Evolutionary conservation across 2,888 invertebrate genomes (phyloP).

Genomic region (Agonopterix alstromeriana): DNA sequence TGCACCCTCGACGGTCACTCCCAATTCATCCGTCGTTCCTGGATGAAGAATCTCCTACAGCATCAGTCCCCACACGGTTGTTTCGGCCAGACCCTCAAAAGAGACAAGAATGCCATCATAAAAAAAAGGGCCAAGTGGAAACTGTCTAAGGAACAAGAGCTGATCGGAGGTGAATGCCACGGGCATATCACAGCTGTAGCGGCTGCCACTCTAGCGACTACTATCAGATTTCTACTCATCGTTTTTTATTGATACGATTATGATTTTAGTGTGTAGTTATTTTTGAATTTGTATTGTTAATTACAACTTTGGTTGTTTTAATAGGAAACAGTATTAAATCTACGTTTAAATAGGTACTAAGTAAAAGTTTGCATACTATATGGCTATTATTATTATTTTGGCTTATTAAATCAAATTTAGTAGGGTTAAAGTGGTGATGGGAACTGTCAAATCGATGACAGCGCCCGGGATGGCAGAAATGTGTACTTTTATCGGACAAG

Average conservation of each 20-base stretch:
- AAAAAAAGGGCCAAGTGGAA: background rate
- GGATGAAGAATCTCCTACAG: constrained; percentile 25
- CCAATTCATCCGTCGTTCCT: constrained; percentile 29
- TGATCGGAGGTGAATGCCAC: constrained; percentile 22
- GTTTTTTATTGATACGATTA: background rate
- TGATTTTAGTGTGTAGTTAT: no score
- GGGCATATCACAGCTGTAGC: constrained; percentile 32
- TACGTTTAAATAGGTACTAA: no score
- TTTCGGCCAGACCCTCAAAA: constrained; percentile 15
- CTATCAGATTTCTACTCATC: constrained; percentile 28
- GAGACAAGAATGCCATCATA: background rate
- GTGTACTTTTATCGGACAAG: no score
- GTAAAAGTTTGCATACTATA: no score
- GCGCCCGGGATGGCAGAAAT: no score
- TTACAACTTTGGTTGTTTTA: no score
- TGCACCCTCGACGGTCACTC: constrained; percentile 35
- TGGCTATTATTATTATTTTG: no score
- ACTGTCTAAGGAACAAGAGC: constrained; percentile 4
- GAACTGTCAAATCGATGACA: no score
- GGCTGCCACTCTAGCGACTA: constrained; percentile 19
- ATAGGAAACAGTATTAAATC: no score
- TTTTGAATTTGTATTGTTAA: no score
- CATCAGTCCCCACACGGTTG: constrained; percentile 37
- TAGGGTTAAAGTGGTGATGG: no score
- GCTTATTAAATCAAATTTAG: no score